A percentile compares a stretch with the other conserved stretches of the same genome.
phyloP scores from a whole-genome alignment of 1,140 invertebrate genomes.

The Micrasema minimum region DNA sequence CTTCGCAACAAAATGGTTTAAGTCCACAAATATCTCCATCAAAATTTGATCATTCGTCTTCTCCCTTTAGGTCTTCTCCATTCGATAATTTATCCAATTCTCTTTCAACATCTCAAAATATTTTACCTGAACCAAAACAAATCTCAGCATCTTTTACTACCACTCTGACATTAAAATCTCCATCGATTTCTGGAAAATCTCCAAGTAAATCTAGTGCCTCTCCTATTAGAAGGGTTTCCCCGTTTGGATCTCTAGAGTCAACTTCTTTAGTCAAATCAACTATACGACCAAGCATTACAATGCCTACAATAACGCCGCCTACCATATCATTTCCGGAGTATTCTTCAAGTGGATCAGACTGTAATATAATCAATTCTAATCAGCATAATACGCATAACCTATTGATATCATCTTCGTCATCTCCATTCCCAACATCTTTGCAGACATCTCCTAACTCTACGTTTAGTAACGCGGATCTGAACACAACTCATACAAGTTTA shows the following conservation, averaged over 20 bases:
- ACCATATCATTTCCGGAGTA: constrained; percentile 20
- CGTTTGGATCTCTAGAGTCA: constrained; percentile 22
- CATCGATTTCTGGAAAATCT: constrained; percentile 50
- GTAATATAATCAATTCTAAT: neutral
- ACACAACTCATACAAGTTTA: constrained; percentile 7
- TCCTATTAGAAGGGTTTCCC: constrained; percentile 19
- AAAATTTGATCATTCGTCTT: constrained; percentile 53
- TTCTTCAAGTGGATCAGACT: constrained; percentile 16
- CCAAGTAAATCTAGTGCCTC: constrained; percentile 5
- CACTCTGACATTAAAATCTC: constrained; percentile 55
- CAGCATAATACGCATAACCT: constrained; percentile 7
- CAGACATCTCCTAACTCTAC: neutral
- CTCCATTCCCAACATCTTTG: constrained; percentile 2
- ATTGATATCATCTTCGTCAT: constrained; percentile 23
- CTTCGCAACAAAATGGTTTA: constrained; percentile 52
- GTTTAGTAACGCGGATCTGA: neutral
- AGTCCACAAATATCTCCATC: constrained; percentile 58
- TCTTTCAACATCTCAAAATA: constrained; percentile 15
- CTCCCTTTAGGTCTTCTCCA: constrained; percentile 30
- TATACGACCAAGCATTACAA: constrained; percentile 21
- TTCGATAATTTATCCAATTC: constrained; percentile 17
- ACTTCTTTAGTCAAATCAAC: constrained; percentile 30
- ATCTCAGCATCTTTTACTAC: neutral
- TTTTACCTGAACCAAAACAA: constrained; percentile 49
- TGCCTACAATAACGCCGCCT: constrained; percentile 38